These are phyloP conservation scores for Xestia xanthographa DNA, from an alignment of 2,888 invertebrate species.

Conservation along the genomic window DNA sequence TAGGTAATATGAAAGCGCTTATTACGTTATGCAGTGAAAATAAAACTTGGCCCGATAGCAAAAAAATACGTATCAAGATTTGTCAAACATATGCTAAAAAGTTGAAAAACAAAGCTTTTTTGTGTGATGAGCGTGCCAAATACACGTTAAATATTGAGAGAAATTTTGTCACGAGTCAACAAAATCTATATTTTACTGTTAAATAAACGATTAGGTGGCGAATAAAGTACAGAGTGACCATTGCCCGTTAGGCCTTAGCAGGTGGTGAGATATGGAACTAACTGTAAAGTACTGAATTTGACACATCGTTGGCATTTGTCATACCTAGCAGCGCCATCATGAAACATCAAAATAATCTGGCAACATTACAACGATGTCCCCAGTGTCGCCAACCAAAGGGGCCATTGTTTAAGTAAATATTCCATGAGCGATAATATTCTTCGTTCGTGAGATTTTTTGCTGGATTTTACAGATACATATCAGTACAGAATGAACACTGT, in stretches of 20 bases:
- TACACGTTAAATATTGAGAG: conserved; percentile 68
- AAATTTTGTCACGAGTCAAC: conserved; percentile 71
- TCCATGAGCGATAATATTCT: conserved; percentile 59
- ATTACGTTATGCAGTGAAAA: conserved; percentile 43
- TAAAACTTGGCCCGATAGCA: conserved; percentile 5
- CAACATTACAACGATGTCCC: conserved; percentile 53
- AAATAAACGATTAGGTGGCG: conserved; percentile 70
- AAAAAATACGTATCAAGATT: conserved; percentile 46
- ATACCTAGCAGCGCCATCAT: background rate
- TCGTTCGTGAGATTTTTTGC: conserved; percentile 50
- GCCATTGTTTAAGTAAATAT: conserved; percentile 59
- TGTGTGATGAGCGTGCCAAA: conserved; percentile 52
- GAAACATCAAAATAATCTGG: conserved; percentile 22
- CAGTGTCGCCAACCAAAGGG: conserved; percentile 32
- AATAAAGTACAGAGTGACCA: conserved; percentile 52
- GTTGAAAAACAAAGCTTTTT: conserved; percentile 56
- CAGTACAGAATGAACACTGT: conserved; percentile 44
- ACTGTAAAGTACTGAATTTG: conserved; percentile 5
- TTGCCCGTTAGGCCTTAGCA: background rate
- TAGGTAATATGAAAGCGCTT: conserved; percentile 52
- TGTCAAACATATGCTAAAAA: conserved; percentile 55
- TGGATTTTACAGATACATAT: conserved; percentile 50
- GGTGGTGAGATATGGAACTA: conserved; percentile 2
- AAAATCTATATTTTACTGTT: conserved; percentile 63
- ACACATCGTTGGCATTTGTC: conserved; percentile 12